Evolutionary conservation across 2,797 vertebrate species (phyloP).

Genomic region (Rhincodon typus): DNA sequence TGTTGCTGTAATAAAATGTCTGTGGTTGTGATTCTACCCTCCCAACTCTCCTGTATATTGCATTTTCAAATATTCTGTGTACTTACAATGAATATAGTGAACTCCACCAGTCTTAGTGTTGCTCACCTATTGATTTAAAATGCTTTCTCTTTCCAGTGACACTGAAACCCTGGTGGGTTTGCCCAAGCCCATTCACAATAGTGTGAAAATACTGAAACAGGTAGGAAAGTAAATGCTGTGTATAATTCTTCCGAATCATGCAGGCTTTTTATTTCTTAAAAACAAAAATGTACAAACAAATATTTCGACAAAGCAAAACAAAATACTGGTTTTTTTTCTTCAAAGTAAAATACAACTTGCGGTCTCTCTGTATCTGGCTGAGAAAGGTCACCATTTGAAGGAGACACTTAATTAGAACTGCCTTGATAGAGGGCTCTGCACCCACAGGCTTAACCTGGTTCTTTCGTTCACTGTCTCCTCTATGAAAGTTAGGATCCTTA

Average conservation of each 20-base stretch:
- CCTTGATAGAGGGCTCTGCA: background rate
- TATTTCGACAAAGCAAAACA: background rate
- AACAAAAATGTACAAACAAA: background rate
- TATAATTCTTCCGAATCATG: background rate
- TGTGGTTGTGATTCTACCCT: background rate
- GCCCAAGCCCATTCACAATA: slow-evolving; percentile 89
- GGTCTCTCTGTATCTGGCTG: background rate
- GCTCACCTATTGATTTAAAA: background rate
- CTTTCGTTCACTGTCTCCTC: background rate
- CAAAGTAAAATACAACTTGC: too few relatives aligned
- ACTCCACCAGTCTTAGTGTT: background rate
- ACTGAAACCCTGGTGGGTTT: slow-evolving; percentile 88
- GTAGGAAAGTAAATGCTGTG: slow-evolving; percentile 50
- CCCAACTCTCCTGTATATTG: background rate
- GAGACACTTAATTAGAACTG: background rate
- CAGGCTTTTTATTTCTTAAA: background rate
- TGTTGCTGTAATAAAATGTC: background rate
- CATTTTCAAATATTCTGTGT: background rate
- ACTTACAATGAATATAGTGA: background rate
- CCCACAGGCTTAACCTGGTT: background rate
- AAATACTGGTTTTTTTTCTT: background rate
- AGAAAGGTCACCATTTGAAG: background rate
- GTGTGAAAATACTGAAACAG: slow-evolving; percentile 93
- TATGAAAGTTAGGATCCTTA: background rate
- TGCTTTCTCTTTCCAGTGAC: slow-evolving; percentile 62